Evolutionary conservation across 2,888 invertebrate genomes (phyloP).

Genomic region (Pyrocoelia pectoralis): DNA sequence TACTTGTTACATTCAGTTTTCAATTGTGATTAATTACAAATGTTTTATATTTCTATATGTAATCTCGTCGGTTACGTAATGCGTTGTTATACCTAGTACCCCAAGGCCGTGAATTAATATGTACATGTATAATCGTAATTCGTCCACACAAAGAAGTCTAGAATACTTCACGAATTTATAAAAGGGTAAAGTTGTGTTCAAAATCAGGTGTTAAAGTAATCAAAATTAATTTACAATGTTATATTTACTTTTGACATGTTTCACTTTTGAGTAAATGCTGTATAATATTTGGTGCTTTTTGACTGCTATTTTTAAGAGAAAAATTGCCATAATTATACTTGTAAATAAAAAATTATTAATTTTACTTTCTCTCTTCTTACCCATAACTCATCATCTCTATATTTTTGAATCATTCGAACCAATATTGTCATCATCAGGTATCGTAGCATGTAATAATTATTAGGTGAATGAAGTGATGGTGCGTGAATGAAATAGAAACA

Average conservation of each 20-base stretch:
- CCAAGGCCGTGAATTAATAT: constrained; percentile 24
- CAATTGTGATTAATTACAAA: constrained; percentile 18
- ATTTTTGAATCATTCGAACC: too few species aligned
- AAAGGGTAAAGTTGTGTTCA: constrained; percentile 31
- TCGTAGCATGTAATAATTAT: too few species aligned
- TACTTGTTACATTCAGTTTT: constrained; percentile 20
- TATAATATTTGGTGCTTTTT: constrained; percentile 33
- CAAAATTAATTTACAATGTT: constrained; percentile 8
- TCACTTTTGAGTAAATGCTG: constrained; percentile 27
- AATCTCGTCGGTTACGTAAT: constrained; percentile 3
- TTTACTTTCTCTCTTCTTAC: neutral
- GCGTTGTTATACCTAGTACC: constrained; percentile 15
- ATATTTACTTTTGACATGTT: constrained; percentile 19
- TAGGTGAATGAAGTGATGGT: too few species aligned
- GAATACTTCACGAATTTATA: constrained; percentile 18
- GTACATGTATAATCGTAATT: constrained; percentile 15
- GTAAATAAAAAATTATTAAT: constrained; percentile 38
- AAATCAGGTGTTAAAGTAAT: constrained; percentile 6
- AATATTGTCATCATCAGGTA: too few species aligned
- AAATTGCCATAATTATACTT: constrained; percentile 37
- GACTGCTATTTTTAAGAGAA: constrained; percentile 23
- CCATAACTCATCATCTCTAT: too few species aligned
- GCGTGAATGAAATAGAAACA: too few species aligned
- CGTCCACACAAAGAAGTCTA: constrained; percentile 20
- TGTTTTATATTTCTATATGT: constrained; percentile 8